Evolutionary conservation across 2,797 vertebrate species (phyloP).

Genomic region (Natrix natrix): DNA sequence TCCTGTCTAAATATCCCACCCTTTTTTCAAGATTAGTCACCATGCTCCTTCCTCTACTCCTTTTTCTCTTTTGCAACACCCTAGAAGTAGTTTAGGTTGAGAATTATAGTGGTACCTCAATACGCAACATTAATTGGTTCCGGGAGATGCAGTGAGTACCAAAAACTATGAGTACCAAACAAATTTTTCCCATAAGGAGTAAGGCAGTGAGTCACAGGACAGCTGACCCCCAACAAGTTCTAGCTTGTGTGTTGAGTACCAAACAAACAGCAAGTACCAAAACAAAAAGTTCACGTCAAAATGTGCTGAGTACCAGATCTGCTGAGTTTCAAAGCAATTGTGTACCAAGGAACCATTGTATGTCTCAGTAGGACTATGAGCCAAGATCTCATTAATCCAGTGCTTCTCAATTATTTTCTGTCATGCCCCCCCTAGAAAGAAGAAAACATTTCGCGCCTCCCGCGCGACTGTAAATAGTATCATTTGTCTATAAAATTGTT

Average conservation of each 20-base stretch:
- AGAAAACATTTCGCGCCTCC: too few relatives aligned
- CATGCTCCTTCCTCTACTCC: too few relatives aligned
- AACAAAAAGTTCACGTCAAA: background rate
- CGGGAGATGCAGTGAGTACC: background rate
- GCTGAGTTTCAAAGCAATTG: background rate
- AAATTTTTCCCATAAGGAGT: background rate
- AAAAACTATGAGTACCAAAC: background rate
- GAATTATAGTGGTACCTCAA: background rate
- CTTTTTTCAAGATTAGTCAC: background rate
- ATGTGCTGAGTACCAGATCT: background rate
- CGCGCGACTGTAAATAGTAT: too few relatives aligned
- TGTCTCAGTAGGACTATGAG: background rate
- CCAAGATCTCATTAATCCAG: background rate
- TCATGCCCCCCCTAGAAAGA: too few relatives aligned
- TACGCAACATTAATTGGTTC: background rate
- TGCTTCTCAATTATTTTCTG: too few relatives aligned
- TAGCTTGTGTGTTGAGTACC: background rate
- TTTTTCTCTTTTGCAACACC: background rate
- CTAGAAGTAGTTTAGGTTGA: background rate
- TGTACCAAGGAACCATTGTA: background rate
- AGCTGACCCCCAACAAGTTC: background rate
- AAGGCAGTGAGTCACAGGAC: background rate
- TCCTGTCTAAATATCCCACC: background rate
- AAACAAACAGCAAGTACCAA: background rate
- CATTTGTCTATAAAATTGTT: too few relatives aligned